phyloP scores from a whole-genome alignment of 2,113 vertebrate genomes.

The Pelusios castaneus region DNA sequence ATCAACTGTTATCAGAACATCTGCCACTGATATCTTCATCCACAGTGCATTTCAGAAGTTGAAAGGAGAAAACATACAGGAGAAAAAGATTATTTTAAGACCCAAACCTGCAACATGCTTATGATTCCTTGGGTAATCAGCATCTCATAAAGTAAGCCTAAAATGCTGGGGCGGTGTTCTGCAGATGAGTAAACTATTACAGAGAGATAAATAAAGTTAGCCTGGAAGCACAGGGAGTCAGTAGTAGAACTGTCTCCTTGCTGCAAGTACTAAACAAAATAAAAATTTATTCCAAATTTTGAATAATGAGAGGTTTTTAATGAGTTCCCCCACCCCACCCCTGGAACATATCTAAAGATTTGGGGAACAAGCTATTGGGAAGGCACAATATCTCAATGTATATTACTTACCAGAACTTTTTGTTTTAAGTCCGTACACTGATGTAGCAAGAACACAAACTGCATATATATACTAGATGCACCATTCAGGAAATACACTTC shows the following conservation, averaged over 20 bases:
- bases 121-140: not conserved
- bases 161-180: not conserved
- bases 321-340: not conserved
- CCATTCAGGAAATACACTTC: not conserved
- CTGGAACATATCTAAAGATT: not conserved
- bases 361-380: not conserved
- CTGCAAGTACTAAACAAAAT: not conserved
- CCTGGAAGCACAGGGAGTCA: not conserved
- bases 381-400: fast-evolving
- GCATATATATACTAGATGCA: not conserved
- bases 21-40: not conserved
- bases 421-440: not conserved
- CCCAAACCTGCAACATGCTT: not conserved
- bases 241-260: not conserved
- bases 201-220: not conserved
- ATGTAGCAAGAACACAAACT: not conserved
- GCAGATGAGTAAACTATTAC: not conserved
- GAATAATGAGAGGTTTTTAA: not conserved
- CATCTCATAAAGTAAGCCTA: not conserved
- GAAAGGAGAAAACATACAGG: not conserved
- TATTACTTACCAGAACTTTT: not conserved
- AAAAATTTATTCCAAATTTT: not conserved
- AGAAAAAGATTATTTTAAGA: not conserved
- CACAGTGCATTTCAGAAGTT: not conserved
- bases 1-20: not conserved